Conservation (phyloP, 2,113 vertebrate genomes). For the Benthochromis sp. region DNA sequence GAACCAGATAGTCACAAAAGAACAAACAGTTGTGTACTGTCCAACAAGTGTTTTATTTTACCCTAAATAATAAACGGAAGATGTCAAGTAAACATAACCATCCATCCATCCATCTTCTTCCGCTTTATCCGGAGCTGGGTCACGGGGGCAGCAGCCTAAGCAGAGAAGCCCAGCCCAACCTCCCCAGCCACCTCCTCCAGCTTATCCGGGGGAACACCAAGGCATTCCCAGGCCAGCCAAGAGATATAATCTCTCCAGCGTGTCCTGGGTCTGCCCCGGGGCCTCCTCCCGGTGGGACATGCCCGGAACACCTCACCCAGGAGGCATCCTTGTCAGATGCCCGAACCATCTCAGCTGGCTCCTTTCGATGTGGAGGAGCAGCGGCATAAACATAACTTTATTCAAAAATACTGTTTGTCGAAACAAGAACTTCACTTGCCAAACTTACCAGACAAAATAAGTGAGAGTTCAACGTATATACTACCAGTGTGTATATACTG, state of each 20-base stretch:
- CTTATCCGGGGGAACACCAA: rapidly evolving
- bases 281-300: not conserved
- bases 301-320: rapidly evolving
- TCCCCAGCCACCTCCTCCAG: not conserved
- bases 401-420: not conserved
- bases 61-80: not conserved
- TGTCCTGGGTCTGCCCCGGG: not conserved
- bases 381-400: not conserved
- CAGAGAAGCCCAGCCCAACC: not conserved
- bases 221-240: rapidly evolving
- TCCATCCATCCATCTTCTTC: not conserved
- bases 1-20: not conserved
- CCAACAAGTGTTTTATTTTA: not conserved
- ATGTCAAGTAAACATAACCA: not conserved
- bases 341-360: not conserved
- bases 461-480: rapidly evolving
- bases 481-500: not conserved
- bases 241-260: not conserved
- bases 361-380: not conserved
- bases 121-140: rapidly evolving
- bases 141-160: rapidly evolving
- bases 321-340: not conserved
- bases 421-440: not conserved
- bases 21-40: not conserved
- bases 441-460: not conserved